Percentiles rank a stretch among this genome's conserved stretches.
These are phyloP conservation scores for Tetragonisca angustula DNA, from an alignment of 2,888 invertebrate species.

Conservation along the genomic window DNA sequence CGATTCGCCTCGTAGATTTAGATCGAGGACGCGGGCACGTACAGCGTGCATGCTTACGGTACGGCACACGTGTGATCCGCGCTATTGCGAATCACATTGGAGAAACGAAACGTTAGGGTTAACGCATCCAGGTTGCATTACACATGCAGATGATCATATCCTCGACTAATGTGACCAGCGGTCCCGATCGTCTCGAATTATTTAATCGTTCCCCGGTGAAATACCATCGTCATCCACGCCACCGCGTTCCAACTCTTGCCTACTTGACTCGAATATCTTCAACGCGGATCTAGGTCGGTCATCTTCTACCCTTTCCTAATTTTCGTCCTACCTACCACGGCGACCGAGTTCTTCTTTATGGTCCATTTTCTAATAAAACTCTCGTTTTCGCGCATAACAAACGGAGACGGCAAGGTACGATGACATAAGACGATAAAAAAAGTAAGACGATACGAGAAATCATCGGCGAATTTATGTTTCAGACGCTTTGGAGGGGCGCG, in stretches of 20 bases:
- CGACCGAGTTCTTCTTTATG: not conserved
- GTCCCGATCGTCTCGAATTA: slow-evolving; percentile 67
- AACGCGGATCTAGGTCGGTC: slow-evolving; percentile 35
- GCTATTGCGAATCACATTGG: slow-evolving; percentile 58
- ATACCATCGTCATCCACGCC: slow-evolving; percentile 65
- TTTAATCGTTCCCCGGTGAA: slow-evolving; percentile 54
- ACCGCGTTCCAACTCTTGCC: slow-evolving; percentile 16
- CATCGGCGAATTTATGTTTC: slow-evolving; percentile 11
- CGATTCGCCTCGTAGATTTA: slow-evolving; percentile 76
- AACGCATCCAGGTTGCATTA: slow-evolving; percentile 62
- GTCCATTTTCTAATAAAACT: slow-evolving; percentile 19
- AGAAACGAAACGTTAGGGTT: slow-evolving; percentile 66
- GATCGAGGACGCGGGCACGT: slow-evolving; percentile 76
- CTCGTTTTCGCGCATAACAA: not conserved
- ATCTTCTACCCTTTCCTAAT: slow-evolving; percentile 20
- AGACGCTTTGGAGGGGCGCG: slow-evolving; percentile 5
- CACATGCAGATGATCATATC: slow-evolving; percentile 72
- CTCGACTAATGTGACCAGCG: slow-evolving; percentile 49
- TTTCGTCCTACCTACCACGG: slow-evolving; percentile 23
- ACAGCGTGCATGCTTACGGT: not conserved
- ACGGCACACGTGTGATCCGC: slow-evolving; percentile 1
- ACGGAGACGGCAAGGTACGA: not conserved
- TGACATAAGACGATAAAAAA: not conserved
- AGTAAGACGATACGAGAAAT: not conserved
- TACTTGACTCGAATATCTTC: slow-evolving; percentile 36